Evolutionary conservation across 2,797 vertebrate species (phyloP).

Genomic region (Spinus olivaceus): DNA sequence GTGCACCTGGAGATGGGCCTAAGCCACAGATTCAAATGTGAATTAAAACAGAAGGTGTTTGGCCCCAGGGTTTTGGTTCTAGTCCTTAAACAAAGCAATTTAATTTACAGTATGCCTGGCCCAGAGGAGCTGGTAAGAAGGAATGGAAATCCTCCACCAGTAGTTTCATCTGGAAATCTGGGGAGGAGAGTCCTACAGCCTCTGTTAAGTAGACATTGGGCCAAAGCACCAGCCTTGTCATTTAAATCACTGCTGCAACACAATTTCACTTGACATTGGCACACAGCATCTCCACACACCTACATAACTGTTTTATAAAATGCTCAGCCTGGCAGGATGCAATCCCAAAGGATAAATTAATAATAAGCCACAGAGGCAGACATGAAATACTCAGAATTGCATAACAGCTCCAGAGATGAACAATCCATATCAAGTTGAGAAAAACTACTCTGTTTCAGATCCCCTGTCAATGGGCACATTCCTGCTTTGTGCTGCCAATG

Average conservation of each 20-base stretch:
- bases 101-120: not conserved
- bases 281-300: not conserved
- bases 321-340: not conserved
- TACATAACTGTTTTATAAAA: conserved; percentile 25
- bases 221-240: not conserved
- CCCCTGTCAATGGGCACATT: not conserved
- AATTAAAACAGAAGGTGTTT: conserved; percentile 1
- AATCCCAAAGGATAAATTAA: conserved; percentile 39
- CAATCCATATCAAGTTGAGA: not conserved
- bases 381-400: not conserved
- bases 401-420: not conserved
- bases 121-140: not conserved
- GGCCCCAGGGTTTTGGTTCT: conserved; percentile 12
- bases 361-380: not conserved
- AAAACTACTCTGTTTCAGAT: not conserved
- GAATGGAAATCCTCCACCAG: conserved; percentile 16
- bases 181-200: not conserved
- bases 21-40: conserved; percentile 23
- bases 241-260: not conserved
- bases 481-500: not conserved
- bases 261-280: conserved; percentile 1
- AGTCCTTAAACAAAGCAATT: not conserved
- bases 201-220: not conserved
- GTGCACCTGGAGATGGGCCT: not conserved
- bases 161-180: not conserved